Base-by-base conservation (phyloP, 2,888 invertebrate genomes). In the Perdita meconis region DNA sequence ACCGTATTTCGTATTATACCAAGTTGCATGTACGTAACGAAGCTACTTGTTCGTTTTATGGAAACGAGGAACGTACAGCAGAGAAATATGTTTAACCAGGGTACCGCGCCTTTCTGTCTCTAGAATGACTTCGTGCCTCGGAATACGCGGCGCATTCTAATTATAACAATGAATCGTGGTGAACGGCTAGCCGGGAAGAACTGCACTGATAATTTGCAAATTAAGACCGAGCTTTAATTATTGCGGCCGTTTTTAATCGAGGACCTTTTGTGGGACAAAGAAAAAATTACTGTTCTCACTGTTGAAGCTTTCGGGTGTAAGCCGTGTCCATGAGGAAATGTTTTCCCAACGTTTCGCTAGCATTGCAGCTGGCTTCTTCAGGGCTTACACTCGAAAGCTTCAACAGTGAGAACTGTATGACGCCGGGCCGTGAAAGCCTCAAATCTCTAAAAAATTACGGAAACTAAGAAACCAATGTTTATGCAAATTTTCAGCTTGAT, bases 91-190 rank as follows among this genome's bases (percentile, higher is more conserved):
- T 22, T 30, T 51, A 6, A 6, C 30, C 22, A 26, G 10, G 30
- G 64, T 19, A 4, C 5, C 40, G 19, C 26, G 38, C 50, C 16
- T 34, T 34, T 60, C 47, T 72, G 60, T 51, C 53, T 38, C 60
- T 36, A 24, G 53, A 78, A 68, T 56, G 50, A 42, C 59, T 64
- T 60, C 44, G 68, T 47, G 26, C 16, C 40, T 36, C 22, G 24
- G 44, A 51, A 13, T 10, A 12, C 13, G 30, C 34, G 44, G 65
- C 50, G 42, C 42, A 69, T 80, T 70, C 57, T 70, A 74, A 80
- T 79, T 59, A 40, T 22, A 40, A 26, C 47, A 51, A 53, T 74
- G 79, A 80, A 74, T 66, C 69, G 59, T 57, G 19, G 36, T 16
- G 26, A 63, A 47, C 10, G 22, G 19, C 51, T 30, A 12, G 16